phyloP scores from a whole-genome alignment of 2,888 invertebrate species.

The Seira musarum region DNA sequence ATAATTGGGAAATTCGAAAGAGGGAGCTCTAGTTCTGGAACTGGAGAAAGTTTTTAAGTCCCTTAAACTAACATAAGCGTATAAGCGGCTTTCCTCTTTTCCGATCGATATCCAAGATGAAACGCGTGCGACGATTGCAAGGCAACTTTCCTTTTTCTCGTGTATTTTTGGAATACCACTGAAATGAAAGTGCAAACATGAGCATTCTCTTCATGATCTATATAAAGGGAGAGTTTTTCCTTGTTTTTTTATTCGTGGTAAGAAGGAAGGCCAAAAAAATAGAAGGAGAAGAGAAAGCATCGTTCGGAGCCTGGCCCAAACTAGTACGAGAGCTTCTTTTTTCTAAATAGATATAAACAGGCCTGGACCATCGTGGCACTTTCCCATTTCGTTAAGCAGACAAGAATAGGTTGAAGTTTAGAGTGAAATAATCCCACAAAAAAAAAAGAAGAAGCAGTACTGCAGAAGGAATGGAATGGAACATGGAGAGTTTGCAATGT shows the following conservation, averaged over 20 bases:
- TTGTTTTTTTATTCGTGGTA: not conserved
- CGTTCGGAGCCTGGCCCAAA: conserved; percentile 14
- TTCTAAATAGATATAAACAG: not conserved
- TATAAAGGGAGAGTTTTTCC: conserved; percentile 1
- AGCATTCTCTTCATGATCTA: not conserved
- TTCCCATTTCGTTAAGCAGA: not conserved
- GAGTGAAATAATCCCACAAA: not conserved
- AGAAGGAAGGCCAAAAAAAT: not conserved
- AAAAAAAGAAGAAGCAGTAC: not conserved
- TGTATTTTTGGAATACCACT: not conserved
- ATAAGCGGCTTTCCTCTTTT: not conserved
- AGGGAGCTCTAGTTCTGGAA: conserved; percentile 37
- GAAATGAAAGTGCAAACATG: not conserved
- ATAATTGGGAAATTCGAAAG: too few species aligned
- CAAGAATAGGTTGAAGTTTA: not conserved
- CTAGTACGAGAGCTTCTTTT: conserved; percentile 1
- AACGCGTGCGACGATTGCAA: conserved; percentile 39
- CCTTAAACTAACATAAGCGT: not conserved
- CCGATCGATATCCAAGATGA: conserved; percentile 54
- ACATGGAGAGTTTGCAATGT: conserved; percentile 20
- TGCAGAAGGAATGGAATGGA: conserved; percentile 15
- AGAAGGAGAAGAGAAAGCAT: too few species aligned
- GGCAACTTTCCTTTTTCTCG: not conserved
- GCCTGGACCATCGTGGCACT: not conserved
- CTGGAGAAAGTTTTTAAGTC: not conserved